A percentile compares a stretch with the other conserved stretches of the same genome.
phyloP scores from a whole-genome alignment of 2,797 vertebrate species.

The Silurus lanzhouensis region DNA sequence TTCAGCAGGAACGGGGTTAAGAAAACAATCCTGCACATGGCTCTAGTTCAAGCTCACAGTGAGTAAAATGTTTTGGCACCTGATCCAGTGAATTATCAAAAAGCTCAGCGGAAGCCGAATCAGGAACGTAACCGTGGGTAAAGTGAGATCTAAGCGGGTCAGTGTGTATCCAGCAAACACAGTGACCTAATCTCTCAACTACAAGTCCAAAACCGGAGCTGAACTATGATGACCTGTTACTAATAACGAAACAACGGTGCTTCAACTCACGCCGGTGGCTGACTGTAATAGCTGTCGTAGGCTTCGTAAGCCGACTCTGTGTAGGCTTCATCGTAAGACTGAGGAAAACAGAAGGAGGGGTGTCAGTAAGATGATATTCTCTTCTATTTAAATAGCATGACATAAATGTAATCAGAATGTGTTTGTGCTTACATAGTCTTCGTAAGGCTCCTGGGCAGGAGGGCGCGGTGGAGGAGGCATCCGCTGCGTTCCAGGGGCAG shows the following conservation, averaged over 20 bases:
- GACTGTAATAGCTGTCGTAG: slow-evolving; percentile 95
- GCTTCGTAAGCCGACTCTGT: slow-evolving; percentile 91
- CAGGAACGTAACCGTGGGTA: background rate
- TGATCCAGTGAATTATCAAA: background rate
- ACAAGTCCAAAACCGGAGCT: background rate
- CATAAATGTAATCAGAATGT: background rate
- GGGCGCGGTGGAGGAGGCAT: slow-evolving; percentile 81
- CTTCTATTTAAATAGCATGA: too few species aligned
- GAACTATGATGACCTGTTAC: background rate
- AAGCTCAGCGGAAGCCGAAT: background rate
- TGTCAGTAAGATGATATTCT: too few species aligned
- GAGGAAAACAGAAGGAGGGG: slow-evolving; percentile 45
- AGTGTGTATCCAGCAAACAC: background rate
- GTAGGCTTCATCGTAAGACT: slow-evolving; percentile 94
- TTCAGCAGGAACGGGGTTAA: too few species aligned
- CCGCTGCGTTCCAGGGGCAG: slow-evolving; percentile 83
- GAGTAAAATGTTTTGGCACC: background rate
- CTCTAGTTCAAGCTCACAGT: background rate
- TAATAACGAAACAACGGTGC: slow-evolving; percentile 1
- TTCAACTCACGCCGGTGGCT: slow-evolving; percentile 91
- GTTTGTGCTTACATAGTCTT: slow-evolving; percentile 86
- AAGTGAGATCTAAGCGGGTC: background rate
- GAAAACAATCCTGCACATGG: too few species aligned
- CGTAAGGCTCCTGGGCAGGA: slow-evolving; percentile 83
- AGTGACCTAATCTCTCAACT: background rate